Percentiles rank a stretch among this genome's conserved stretches.
These are phyloP conservation scores for Crocidura indochinensis DNA, from an alignment of 2,797 vertebrate genomes.

Conservation along the genomic window DNA sequence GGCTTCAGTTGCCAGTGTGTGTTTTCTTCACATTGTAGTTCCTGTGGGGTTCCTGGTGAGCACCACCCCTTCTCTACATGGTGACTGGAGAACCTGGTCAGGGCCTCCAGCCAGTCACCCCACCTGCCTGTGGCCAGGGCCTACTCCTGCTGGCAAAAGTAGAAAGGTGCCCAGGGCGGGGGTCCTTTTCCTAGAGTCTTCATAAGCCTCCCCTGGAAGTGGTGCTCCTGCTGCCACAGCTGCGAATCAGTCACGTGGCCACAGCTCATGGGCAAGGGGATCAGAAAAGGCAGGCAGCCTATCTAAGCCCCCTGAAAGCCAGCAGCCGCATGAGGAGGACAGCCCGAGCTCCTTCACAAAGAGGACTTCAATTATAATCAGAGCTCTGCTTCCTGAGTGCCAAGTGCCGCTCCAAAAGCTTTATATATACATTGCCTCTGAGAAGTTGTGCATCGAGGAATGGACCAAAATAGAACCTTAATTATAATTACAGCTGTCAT, in stretches of 20 bases:
- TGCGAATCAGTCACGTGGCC: accelerated
- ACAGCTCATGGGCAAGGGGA: not conserved
- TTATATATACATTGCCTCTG: slow-evolving; percentile 18
- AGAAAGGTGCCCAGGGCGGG: not conserved
- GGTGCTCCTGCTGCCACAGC: not conserved
- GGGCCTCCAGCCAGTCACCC: not conserved
- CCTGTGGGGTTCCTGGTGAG: not conserved
- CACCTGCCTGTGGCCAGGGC: not conserved
- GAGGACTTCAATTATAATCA: slow-evolving; percentile 17
- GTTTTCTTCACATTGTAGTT: not conserved
- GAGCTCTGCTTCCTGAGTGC: not conserved
- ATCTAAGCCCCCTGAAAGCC: not conserved
- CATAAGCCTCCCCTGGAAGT: not conserved
- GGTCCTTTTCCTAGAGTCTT: not conserved
- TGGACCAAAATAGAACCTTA: slow-evolving; percentile 65
- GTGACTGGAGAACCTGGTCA: not conserved
- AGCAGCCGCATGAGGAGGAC: not conserved
- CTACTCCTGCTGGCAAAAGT: not conserved
- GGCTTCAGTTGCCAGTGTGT: not conserved
- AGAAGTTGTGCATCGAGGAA: slow-evolving; percentile 76
- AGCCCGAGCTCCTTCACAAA: slow-evolving; percentile 3
- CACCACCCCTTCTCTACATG: not conserved
- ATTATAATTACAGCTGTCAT: slow-evolving; percentile 47
- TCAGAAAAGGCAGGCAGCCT: not conserved
- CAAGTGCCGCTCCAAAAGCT: not conserved